Evolutionary conservation across 2,113 vertebrate species (phyloP), one percentile per base, ranked within the genome.

Genomic region (Ammodytes marinus): DNA sequence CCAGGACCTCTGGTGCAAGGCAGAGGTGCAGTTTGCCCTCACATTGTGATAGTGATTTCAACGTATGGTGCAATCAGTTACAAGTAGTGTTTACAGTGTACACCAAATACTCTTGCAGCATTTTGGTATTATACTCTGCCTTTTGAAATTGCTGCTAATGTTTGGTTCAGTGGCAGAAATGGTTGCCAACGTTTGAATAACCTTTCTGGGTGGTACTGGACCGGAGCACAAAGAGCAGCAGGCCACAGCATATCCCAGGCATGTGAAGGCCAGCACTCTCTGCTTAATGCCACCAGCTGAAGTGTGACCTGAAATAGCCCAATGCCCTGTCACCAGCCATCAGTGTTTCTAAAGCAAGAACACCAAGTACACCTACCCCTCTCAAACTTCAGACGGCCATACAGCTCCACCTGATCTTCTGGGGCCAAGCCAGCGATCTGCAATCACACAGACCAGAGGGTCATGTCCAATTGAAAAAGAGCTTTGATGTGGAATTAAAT

Each of bases 331-430:
- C 57, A 47, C 37, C 68, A 40, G 73, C 46, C 47, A 50, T 40
- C 53, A 65, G 15, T 58, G 64, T 49, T 27, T 47, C 37, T 63
- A 60, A 79, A 35, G n/a, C 60, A 76, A 83, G 61, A 77, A 72
- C 8, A 70, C 83, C 60, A 76, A 83, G 61, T 75, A 72, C 8
- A 70, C 83, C 1, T 80, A 99, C 98, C 98, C 96, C 96, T 94
- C 94, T 99, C 97, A 90, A 97, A 99, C 90, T 95, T 97, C 91
- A 99, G 88, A 57, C 95, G 95, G 90, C 96, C 96, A 92, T 97
- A 97, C 49, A 98, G 93, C 58, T 97, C 94, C 87, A 95, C 95
- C 84, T 96, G 96, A 71, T 97, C 96, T 60, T 92, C 90, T 17
- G 96, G 87, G 60, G 97, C 96, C 93, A 98, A 93, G 73, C 91